phyloP scores from a whole-genome alignment of 2,113 vertebrate species.

The Manacus vitellinus region DNA sequence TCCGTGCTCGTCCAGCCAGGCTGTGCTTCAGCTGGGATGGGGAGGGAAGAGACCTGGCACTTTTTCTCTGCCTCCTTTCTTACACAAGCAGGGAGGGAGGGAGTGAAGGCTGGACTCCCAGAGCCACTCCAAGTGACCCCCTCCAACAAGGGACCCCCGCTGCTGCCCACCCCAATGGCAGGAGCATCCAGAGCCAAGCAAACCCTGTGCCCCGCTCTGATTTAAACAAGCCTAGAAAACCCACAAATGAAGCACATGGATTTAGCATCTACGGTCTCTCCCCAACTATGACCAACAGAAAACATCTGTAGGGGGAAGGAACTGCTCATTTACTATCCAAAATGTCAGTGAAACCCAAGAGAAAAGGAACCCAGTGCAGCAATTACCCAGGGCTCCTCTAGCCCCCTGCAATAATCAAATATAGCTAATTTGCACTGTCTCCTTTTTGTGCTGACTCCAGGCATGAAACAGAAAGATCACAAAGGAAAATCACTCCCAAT shows the following conservation, averaged over 20 bases:
- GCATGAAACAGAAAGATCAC: not conserved
- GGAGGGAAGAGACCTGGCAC: not conserved
- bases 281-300: constrained; percentile 49
- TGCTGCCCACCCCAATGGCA: not conserved
- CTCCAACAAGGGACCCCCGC: not conserved
- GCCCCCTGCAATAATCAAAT: not conserved
- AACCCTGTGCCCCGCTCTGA: not conserved
- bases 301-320: constrained; percentile 40
- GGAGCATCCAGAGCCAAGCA: not conserved
- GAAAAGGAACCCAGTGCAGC: not conserved
- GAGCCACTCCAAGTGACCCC: not conserved
- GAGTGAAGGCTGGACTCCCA: accelerated
- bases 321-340: constrained; percentile 8
- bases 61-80: not conserved
- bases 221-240: not conserved
- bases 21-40: not conserved
- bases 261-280: constrained; percentile 22
- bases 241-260: not conserved
- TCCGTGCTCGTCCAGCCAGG: accelerated
- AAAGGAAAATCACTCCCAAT: not conserved
- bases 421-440: not conserved
- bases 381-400: not conserved
- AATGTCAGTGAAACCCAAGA: constrained; percentile 39
- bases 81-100: not conserved
- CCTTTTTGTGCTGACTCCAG: not conserved